These are phyloP conservation scores for Heterochromis multidens DNA, from an alignment of 2,113 vertebrate species.

Conservation along the genomic window DNA sequence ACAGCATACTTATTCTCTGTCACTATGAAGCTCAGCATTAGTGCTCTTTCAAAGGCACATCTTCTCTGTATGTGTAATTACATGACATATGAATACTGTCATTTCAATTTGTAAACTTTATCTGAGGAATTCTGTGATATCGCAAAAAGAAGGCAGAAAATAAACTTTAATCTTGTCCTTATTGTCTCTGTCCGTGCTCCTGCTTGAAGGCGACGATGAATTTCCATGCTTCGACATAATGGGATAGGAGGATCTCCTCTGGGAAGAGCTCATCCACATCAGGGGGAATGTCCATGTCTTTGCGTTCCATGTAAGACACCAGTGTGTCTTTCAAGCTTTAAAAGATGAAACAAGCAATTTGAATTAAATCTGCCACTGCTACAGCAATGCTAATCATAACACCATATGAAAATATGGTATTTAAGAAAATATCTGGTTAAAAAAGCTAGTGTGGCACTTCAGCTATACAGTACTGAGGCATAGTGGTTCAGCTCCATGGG, in stretches of 20 bases:
- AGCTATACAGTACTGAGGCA: too few relatives aligned
- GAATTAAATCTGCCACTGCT: background rate
- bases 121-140: background rate
- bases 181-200: constrained; percentile 63
- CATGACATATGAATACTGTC: background rate
- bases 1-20: background rate
- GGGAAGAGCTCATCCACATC: constrained; percentile 83
- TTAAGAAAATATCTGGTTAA: background rate
- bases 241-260: constrained; percentile 74
- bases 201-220: constrained; percentile 74
- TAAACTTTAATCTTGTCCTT: background rate
- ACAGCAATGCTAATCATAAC: background rate
- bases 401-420: background rate
- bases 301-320: constrained; percentile 77
- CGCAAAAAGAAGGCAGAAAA: background rate
- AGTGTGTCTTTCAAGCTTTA: constrained; percentile 83
- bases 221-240: constrained; percentile 81
- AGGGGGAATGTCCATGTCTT: constrained; percentile 65
- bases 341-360: constrained; percentile 9
- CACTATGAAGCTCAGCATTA: background rate
- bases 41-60: constrained; percentile 27
- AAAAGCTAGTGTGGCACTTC: too few relatives aligned
- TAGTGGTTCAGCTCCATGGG: too few relatives aligned
- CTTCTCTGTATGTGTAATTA: background rate
- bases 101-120: constrained; percentile 34